phyloP scores from a whole-genome alignment of 2,113 vertebrate species.

The Syrrhaptes paradoxus region DNA sequence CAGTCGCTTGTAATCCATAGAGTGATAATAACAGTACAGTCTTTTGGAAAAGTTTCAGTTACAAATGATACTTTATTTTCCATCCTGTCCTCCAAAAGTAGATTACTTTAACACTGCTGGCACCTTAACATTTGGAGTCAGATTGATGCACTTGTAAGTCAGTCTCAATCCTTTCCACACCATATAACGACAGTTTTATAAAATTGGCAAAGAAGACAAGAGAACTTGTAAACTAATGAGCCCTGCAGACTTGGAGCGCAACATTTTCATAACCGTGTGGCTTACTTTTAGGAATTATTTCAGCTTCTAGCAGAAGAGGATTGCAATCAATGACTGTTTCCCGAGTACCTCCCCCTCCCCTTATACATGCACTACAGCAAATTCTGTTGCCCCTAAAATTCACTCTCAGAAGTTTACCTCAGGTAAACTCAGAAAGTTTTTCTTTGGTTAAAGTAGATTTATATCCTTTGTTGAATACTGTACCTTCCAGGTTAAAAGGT shows the following conservation, averaged over 20 bases:
- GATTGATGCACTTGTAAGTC: not conserved
- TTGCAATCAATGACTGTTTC: not conserved
- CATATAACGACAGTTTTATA: not conserved
- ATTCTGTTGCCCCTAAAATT: not conserved
- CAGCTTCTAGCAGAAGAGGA: not conserved
- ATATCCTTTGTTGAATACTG: slow-evolving; percentile 63
- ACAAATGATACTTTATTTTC: not conserved
- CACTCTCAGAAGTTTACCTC: not conserved
- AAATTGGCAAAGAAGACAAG: not conserved
- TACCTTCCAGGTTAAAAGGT: slow-evolving; percentile 77
- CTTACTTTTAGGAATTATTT: slow-evolving; percentile 11
- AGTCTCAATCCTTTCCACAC: not conserved
- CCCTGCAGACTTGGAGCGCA: not conserved
- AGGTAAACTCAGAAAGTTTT: not conserved
- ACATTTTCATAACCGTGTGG: not conserved
- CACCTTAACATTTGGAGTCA: not conserved
- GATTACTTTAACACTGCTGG: not conserved
- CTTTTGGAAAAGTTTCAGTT: not conserved
- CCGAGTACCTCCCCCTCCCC: not conserved
- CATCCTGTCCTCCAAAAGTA: not conserved
- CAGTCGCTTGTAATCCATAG: rapidly evolving
- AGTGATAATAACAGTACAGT: not conserved
- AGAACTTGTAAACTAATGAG: not conserved
- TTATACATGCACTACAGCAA: not conserved
- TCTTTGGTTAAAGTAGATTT: slow-evolving; percentile 46